Base-by-base conservation (phyloP, 1,140 invertebrate species). In the Neuroterus valhalla region DNA sequence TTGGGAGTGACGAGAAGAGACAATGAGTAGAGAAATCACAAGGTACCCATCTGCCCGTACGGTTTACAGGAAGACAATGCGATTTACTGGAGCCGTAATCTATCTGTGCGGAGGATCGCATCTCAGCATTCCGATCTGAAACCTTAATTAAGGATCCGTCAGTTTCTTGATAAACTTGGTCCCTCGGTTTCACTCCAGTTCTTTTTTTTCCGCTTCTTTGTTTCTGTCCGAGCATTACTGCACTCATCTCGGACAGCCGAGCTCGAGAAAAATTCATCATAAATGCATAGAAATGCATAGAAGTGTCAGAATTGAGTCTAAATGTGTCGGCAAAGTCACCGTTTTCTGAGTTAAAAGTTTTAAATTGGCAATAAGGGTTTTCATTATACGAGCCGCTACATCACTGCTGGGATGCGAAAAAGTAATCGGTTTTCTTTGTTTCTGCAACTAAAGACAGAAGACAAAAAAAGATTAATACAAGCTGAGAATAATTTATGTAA, bases 71-170 rank as follows among this genome's bases (percentile, higher is more conserved):
- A 81, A 82, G 78, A 81, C 82, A 84, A 85, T 84, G 75, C 73
- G 72, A 83, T 78, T 85, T 80, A 77, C 78, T 69, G 74, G 74
- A 83, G 80, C 77, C 76, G 80, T 81, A 82, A 84, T 85, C 78
- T 85, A 85, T 84, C 82, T 80, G 77, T 75, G 68, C 73, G 68
- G 74, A 75, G 81, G 77, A 84, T 83, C 81, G 79, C 80, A 80
- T 83, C 77, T 82, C 78, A 75, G 79, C 76, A 82, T 83, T 82
- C 77, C 79, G 81, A 82, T 82, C 81, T 82, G 77, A 82, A 78
- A 83, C 81, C 80, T 85, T 87, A 87, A 87, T 87, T 87, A 87
- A 87, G 79, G 78, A 85, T 82, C 83, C 81, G 85, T 85, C 85
- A 85, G 80, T 68, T 71, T 80, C 68, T 81, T 74, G 74, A 71